Conservation (phyloP, 23 tunicate species). For the Corella eumyota region DNA sequence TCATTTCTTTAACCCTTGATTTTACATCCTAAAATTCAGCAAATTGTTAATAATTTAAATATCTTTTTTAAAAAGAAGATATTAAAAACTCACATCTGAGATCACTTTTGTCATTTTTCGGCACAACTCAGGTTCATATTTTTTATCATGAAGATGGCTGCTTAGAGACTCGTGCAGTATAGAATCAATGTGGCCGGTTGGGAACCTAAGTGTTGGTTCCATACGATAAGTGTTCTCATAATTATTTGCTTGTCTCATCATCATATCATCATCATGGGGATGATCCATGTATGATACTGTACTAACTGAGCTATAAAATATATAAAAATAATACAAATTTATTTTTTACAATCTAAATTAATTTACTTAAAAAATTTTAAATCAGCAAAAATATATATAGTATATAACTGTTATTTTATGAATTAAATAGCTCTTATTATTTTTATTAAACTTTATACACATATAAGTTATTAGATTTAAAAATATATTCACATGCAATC, state of each 20-base stretch:
- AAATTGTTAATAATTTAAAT: neutral
- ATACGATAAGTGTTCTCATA: slow-evolving; percentile 64
- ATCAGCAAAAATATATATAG: too few relatives aligned
- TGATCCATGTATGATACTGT: slow-evolving; percentile 81
- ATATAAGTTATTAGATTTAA: too few relatives aligned
- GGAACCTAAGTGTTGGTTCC: slow-evolving; percentile 54
- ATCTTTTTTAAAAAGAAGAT: neutral
- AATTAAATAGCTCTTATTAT: too few relatives aligned
- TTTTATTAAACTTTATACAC: too few relatives aligned
- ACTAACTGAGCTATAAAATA: slow-evolving; percentile 57
- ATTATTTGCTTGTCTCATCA: slow-evolving; percentile 14
- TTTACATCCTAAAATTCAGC: slow-evolving; percentile 46
- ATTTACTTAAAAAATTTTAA: too few relatives aligned
- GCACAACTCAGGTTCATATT: slow-evolving; percentile 64
- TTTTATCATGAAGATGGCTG: slow-evolving; percentile 6
- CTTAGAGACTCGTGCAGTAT: slow-evolving; percentile 33
- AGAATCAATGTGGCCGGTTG: slow-evolving; percentile 23
- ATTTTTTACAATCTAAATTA: too few relatives aligned
- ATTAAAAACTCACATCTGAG: slow-evolving; percentile 43
- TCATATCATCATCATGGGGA: slow-evolving; percentile 47
- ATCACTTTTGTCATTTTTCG: slow-evolving; percentile 51
- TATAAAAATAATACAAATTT: neutral
- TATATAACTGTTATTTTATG: too few relatives aligned
- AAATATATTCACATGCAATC: too few relatives aligned
- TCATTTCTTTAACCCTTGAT: slow-evolving; percentile 50